phyloP scores from a whole-genome alignment of 2,113 vertebrate species.

The Nycticorax nycticorax region DNA sequence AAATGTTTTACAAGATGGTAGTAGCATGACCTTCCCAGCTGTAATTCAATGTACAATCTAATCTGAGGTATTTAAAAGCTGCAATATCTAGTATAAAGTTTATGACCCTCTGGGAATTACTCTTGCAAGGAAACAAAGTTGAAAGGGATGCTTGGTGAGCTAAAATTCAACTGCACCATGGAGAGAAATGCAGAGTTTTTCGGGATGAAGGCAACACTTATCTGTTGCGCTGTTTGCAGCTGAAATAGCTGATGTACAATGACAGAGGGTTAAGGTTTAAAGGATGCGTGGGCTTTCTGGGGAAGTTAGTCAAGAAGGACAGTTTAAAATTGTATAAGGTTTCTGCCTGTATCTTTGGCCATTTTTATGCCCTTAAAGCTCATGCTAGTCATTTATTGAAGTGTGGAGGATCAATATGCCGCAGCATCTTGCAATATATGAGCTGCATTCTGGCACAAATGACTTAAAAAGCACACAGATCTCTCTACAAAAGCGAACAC shows the following conservation, averaged over 20 bases:
- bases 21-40: not conserved
- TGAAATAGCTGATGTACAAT: not conserved
- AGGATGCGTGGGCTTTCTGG: not conserved
- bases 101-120: not conserved
- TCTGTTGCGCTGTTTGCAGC: not conserved
- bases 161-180: not conserved
- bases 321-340: not conserved
- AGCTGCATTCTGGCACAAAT: not conserved
- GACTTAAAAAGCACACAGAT: accelerated
- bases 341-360: not conserved
- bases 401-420: not conserved
- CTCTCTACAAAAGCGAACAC: accelerated
- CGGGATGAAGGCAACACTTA: not conserved
- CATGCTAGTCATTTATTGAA: not conserved
- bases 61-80: not conserved
- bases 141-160: not conserved
- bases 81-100: not conserved
- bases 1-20: not conserved
- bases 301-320: not conserved
- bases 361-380: not conserved
- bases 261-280: not conserved
- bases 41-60: not conserved
- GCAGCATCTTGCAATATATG: not conserved
- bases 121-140: not conserved
- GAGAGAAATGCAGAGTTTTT: not conserved